phyloP scores from a whole-genome alignment of 2,113 vertebrate species.

The Heterotis niloticus region DNA sequence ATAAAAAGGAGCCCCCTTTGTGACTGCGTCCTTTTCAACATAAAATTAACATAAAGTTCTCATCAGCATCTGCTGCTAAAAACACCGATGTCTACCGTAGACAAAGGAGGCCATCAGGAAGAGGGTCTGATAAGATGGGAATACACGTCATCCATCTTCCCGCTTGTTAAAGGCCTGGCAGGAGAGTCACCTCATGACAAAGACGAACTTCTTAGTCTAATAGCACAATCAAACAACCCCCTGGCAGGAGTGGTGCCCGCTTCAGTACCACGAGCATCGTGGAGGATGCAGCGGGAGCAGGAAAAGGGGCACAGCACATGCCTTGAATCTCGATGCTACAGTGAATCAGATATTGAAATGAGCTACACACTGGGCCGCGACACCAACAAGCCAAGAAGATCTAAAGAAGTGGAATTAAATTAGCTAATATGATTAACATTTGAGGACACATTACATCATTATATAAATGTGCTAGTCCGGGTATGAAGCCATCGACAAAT shows the following conservation, averaged over 20 bases:
- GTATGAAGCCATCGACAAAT: not conserved
- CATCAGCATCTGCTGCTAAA: not conserved
- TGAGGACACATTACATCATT: not conserved
- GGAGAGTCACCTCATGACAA: not conserved
- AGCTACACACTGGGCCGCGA: not conserved
- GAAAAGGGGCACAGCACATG: not conserved
- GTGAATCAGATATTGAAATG: conserved; percentile 24
- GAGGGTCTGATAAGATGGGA: not conserved
- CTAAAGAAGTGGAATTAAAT: not conserved
- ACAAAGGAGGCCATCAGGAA: not conserved
- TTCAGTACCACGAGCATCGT: not conserved
- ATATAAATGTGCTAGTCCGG: not conserved
- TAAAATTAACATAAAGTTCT: not conserved
- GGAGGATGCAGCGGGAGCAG: not conserved
- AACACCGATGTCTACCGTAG: not conserved
- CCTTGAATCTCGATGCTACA: conserved; percentile 17
- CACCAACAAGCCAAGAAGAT: not conserved
- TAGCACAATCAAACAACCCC: not conserved
- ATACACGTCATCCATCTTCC: not conserved
- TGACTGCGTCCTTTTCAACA: not conserved
- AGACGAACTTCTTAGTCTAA: not conserved
- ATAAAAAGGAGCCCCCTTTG: not conserved
- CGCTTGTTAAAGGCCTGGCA: not conserved
- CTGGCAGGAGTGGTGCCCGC: not conserved
- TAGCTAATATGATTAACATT: conserved; percentile 5